These are phyloP conservation scores for Drosophila sproati DNA, from an alignment of 1,140 invertebrate species.

Conservation along the genomic window DNA sequence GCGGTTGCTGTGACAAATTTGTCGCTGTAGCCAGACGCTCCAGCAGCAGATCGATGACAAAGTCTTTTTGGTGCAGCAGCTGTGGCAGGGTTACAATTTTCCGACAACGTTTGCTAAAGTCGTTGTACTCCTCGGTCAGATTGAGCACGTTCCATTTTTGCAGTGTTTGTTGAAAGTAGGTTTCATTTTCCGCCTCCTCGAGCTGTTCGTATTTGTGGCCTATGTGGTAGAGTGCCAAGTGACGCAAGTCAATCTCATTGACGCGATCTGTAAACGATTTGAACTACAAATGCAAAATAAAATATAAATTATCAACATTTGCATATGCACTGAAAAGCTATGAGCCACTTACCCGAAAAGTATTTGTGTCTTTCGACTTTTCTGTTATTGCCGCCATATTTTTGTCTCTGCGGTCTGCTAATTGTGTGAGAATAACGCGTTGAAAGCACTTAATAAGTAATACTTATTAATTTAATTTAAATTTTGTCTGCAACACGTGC, in stretches of 20 bases:
- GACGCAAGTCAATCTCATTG: conserved; percentile 92
- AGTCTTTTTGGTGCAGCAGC: conserved; percentile 91
- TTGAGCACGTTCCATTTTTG: conserved; percentile 95
- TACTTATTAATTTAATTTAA: background rate
- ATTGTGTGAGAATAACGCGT: background rate
- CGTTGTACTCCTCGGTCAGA: conserved; percentile 91
- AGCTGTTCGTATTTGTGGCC: conserved; percentile 89
- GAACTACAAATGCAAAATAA: conserved; percentile 87
- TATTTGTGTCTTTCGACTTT: conserved; percentile 92
- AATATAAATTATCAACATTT: background rate
- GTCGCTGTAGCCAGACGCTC: conserved; percentile 90
- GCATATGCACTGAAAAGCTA: background rate
- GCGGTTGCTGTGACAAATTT: conserved; percentile 90
- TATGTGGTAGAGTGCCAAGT: conserved; percentile 87
- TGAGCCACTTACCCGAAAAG: conserved; percentile 89
- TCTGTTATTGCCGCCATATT: conserved; percentile 90
- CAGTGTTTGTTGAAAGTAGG: conserved; percentile 92
- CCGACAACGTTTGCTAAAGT: conserved; percentile 90
- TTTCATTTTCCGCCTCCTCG: conserved; percentile 87
- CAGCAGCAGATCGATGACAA: conserved; percentile 89
- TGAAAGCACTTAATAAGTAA: background rate
- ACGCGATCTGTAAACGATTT: conserved; percentile 94
- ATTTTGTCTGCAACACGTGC: conserved; percentile 59
- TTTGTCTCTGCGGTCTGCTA: background rate
- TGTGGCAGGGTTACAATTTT: conserved; percentile 92